Base-by-base conservation (phyloP, 2,797 vertebrate species). In the Mormyrops boulengeri region DNA sequence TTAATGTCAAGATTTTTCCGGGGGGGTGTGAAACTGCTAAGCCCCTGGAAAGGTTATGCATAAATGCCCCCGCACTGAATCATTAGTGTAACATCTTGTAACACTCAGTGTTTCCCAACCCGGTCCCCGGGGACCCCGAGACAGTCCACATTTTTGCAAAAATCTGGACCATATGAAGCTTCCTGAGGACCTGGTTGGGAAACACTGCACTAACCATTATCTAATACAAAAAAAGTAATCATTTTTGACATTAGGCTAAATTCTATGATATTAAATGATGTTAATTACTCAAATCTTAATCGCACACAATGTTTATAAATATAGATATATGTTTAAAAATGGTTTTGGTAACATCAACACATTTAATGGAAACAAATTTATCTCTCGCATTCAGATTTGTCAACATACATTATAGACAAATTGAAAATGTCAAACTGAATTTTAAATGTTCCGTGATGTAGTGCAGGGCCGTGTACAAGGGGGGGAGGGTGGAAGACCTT, bases 81-180 rank as follows among this genome's bases (percentile, higher is more conserved):
- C 49, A 87, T 90, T 90, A 91, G 87, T n/a, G 41, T 19, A 6
- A 9, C 57, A 90, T 91, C 92, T 91, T 91, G 89, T 66, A 91
- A 90, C 60, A 66, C 60, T 66, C 60, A 66, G 22, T 30, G 60
- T 66, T 66, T 66, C 60, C 9, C 9, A 66, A 11, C 22, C 22
- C 1, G 0, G 22, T 3, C 60, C 22, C 19, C 22, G 0, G 8
- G 8, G 57, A 22, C 6, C 50, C 50, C 50, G 11, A 22, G n/a
- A 60, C 6, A 22, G 57, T 8, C n/a, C 5, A 60, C 19, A n/a
- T 26, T 26, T 9, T 62, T 62, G 60, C 26, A 34, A 69, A 69
- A 34, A 34, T 30, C 26, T 14, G 66, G 66, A 69, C 30, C 30
- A 30, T 14, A 30, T 34, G 30, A 12, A 30, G 30, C 26, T 4